Percentiles rank a stretch among this genome's conserved stretches.
phyloP scores from a whole-genome alignment of 2,888 invertebrate genomes.

The Parapristionchus giblindavisi region DNA sequence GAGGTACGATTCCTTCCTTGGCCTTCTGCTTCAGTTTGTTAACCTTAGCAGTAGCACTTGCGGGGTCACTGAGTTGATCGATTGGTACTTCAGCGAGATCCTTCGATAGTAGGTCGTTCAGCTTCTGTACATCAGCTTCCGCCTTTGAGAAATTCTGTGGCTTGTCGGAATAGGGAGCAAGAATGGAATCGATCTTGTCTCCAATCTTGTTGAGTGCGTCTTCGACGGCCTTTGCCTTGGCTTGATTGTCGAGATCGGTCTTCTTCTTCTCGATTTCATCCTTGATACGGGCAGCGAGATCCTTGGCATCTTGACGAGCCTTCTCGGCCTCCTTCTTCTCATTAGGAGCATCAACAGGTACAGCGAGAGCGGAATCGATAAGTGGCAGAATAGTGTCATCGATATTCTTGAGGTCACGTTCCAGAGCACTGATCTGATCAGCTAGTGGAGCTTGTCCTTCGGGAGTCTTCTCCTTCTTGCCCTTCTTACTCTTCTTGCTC shows the following conservation, averaged over 20 bases:
- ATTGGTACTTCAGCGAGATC: conserved; percentile 7
- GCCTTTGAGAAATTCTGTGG: not conserved
- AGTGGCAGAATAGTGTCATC: not conserved
- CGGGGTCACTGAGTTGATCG: not conserved
- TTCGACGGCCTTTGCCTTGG: not conserved
- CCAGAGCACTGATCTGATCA: conserved; percentile 38
- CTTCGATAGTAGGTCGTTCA: not conserved
- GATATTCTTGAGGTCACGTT: not conserved
- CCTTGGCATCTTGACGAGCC: not conserved
- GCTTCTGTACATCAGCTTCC: conserved; percentile 21
- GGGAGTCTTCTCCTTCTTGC: not conserved
- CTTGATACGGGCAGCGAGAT: conserved; percentile 41
- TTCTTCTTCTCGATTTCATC: conserved; percentile 41
- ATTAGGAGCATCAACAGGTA: not conserved
- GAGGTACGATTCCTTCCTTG: not conserved
- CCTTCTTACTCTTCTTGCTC: conserved; percentile 9
- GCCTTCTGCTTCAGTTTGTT: not conserved
- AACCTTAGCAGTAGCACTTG: not conserved
- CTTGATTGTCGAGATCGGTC: conserved; percentile 30
- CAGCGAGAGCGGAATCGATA: conserved; percentile 3
- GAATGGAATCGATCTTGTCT: conserved; percentile 43
- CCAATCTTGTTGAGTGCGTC: not conserved
- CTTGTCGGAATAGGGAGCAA: conserved; percentile 46
- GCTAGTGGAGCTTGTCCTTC: conserved; percentile 31
- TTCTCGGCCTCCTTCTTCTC: conserved; percentile 18